These are phyloP conservation scores for Chydorus sphaericus DNA, from an alignment of 2,888 invertebrate species.

Conservation along the genomic window DNA sequence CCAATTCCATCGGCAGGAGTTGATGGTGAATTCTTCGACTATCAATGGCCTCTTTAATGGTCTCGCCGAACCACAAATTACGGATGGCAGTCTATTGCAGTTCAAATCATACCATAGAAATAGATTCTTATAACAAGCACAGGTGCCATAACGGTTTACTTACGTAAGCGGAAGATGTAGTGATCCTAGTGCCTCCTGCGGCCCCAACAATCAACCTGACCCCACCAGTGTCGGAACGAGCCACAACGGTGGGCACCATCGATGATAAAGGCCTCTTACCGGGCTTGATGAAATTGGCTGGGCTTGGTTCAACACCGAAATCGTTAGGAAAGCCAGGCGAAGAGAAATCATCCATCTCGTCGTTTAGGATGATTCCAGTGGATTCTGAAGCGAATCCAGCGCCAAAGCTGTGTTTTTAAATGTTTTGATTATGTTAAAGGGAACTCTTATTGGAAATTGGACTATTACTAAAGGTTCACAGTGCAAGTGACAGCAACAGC, in stretches of 20 bases:
- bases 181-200: slow-evolving; percentile 41
- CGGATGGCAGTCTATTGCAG: slow-evolving; percentile 57
- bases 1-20: slow-evolving; percentile 51
- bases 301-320: slow-evolving; percentile 62
- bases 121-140: background rate
- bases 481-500: slow-evolving; percentile 87
- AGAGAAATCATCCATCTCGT: slow-evolving; percentile 85
- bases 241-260: slow-evolving; percentile 70
- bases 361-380: slow-evolving; percentile 81
- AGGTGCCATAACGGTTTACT: slow-evolving; percentile 8
- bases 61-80: slow-evolving; percentile 56
- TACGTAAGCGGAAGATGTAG: slow-evolving; percentile 32
- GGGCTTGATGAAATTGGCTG: slow-evolving; percentile 66
- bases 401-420: slow-evolving; percentile 59
- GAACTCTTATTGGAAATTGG: slow-evolving; percentile 28
- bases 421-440: too few species aligned
- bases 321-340: slow-evolving; percentile 46
- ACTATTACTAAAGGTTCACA: slow-evolving; percentile 65
- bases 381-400: slow-evolving; percentile 52
- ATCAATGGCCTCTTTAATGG: slow-evolving; percentile 65
- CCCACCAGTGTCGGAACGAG: slow-evolving; percentile 32
- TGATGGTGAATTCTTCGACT: slow-evolving; percentile 71
- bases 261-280: slow-evolving; percentile 77
- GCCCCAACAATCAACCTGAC: slow-evolving; percentile 37
- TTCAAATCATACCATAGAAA: background rate